These are phyloP conservation scores for Pseudochirops cupreus DNA, from an alignment of 2,797 vertebrate species.

Conservation along the genomic window DNA sequence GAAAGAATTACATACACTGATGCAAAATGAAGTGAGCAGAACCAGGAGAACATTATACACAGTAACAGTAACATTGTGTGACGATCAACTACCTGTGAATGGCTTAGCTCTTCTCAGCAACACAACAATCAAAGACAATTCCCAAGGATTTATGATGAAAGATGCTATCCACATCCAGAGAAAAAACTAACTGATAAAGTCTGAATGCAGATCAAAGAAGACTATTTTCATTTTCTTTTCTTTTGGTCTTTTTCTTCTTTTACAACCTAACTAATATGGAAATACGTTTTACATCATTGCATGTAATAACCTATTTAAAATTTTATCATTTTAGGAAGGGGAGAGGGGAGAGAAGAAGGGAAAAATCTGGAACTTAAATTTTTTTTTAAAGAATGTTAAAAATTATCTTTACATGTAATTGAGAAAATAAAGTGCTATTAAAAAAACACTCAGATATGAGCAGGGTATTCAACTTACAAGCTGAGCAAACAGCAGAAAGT, in stretches of 20 bases:
- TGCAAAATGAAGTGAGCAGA: neutral
- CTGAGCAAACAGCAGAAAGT: neutral
- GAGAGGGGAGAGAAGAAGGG: neutral
- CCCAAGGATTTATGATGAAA: neutral
- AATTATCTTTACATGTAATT: neutral
- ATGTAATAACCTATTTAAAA: neutral
- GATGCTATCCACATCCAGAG: neutral
- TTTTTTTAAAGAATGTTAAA: neutral
- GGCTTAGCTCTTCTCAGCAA: neutral
- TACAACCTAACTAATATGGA: neutral
- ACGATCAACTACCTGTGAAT: neutral
- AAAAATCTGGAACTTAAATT: neutral
- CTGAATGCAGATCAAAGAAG: neutral
- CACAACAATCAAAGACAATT: neutral
- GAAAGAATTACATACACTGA: neutral
- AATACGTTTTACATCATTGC: neutral
- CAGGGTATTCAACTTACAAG: neutral
- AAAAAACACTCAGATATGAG: neutral
- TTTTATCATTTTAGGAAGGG: neutral
- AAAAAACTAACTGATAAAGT: neutral
- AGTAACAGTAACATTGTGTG: neutral
- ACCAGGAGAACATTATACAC: neutral
- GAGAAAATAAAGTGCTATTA: neutral
- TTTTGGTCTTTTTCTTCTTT: neutral
- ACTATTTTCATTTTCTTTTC: neutral